Evolutionary conservation across 2,113 vertebrate species (phyloP), one percentile per base, ranked within the genome.

Genomic region (Grallaria varia): DNA sequence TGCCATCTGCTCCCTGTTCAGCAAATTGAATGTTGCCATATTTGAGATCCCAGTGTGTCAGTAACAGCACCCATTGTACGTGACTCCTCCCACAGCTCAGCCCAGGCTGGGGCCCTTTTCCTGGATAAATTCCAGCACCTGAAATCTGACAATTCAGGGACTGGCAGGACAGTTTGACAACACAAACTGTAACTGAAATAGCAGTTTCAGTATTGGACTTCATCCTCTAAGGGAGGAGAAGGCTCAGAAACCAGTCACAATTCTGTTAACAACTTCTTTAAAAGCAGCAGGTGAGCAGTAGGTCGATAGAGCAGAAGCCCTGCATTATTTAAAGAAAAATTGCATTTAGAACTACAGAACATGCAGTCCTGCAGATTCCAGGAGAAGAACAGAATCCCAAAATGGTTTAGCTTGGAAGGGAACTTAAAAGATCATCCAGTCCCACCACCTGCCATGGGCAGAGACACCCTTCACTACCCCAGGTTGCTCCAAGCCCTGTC

Each of bases 151-250:
- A 23, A 2, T 1, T 30, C 62, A 21, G 47, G 53, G 71, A 42
- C 3, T 12, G 12, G 12, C 1, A 64, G 22, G 12, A 35, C 13
- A 37, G 21, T 12, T 25, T 15, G n/a, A 35, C 4, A 64, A 52
- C 14, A 56, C 33, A 12, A 3, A 30, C 58, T 39, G 9, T 2
- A 6, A 81, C 24, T 10, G 6, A 12, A 53, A 28, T 31, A 63
- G 1, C 35, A 2, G 5, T 8, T 23, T 14, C 33, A 63, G 33
- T 10, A 21, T 2, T 6, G 19, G 6, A 4, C 11, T 67, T 44
- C 4, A 30, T 59, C 44, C 68, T 21, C 44, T 16, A 21, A 84
- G 30, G 47, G 56, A 49, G 33, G 66, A 44, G 35, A 19, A 55
- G 67, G 74, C 24, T 64, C 75, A 73, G 59, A 47, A 94, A 49